Evolutionary conservation across 2,888 invertebrate species (phyloP).

Genomic region (Amaurobius ferox): DNA sequence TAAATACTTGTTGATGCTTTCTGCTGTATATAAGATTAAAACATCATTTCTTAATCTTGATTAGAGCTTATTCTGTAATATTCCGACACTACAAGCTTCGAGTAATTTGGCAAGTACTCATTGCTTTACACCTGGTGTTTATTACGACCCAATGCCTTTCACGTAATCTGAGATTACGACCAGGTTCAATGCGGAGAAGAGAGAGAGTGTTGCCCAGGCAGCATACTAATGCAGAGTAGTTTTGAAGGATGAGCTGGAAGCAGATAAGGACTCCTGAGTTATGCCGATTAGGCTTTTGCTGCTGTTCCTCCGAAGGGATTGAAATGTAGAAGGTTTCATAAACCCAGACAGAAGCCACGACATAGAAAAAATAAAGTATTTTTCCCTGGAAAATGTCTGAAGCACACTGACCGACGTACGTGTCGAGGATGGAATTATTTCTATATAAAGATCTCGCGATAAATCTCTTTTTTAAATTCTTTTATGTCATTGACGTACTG

Average conservation of each 20-base stretch:
- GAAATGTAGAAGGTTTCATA: neutral
- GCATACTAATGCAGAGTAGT: neutral
- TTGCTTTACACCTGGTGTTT: neutral
- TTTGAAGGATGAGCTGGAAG: neutral
- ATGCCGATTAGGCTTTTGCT: neutral
- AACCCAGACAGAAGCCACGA: conserved; percentile 18
- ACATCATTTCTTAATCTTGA: conserved; percentile 3
- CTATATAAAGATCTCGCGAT: too few species aligned
- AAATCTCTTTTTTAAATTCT: too few species aligned
- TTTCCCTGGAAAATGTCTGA: too few species aligned
- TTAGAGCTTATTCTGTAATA: neutral
- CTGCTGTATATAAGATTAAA: neutral
- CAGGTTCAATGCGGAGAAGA: too few species aligned
- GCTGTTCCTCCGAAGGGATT: neutral
- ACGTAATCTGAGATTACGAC: neutral
- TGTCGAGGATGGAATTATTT: too few species aligned
- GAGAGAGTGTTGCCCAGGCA: neutral
- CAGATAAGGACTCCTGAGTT: neutral
- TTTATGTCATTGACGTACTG: too few species aligned
- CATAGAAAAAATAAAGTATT: conserved; percentile 33
- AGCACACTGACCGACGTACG: too few species aligned
- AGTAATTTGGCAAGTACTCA: neutral
- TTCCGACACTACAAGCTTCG: neutral
- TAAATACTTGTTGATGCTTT: too few species aligned
- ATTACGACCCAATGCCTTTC: neutral